These are phyloP conservation scores for Drosophila parabipectinata DNA, from an alignment of 1,140 invertebrate genomes.

Conservation along the genomic window DNA sequence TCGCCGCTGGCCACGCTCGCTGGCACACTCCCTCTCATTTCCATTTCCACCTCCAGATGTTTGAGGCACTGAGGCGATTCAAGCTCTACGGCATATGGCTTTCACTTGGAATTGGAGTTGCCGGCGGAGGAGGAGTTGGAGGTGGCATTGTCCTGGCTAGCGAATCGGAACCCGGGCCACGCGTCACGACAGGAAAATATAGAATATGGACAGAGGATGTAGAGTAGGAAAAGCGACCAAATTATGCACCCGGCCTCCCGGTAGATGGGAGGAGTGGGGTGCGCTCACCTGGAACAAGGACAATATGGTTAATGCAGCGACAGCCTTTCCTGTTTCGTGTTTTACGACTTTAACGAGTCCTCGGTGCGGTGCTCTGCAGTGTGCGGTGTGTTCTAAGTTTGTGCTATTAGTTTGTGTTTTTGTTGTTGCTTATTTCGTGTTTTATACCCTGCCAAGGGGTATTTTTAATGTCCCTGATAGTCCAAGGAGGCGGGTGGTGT, in stretches of 20 bases:
- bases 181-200: slow-evolving; percentile 71
- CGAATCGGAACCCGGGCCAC: slow-evolving; percentile 49
- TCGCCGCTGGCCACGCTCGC: slow-evolving; percentile 54
- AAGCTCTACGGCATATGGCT: slow-evolving; percentile 56
- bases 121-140: background rate
- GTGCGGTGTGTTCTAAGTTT: slow-evolving; percentile 35
- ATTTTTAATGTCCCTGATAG: slow-evolving; percentile 18
- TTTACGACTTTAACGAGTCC: slow-evolving; percentile 39
- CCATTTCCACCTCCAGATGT: slow-evolving; percentile 48
- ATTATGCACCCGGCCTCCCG: slow-evolving; percentile 60
- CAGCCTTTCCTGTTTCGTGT: slow-evolving; percentile 71
- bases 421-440: slow-evolving; percentile 65
- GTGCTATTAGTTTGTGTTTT: slow-evolving; percentile 76
- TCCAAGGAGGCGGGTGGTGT: slow-evolving; percentile 14
- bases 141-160: slow-evolving; percentile 19
- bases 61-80: slow-evolving; percentile 69
- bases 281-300: slow-evolving; percentile 78
- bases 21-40: slow-evolving; percentile 17
- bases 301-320: slow-evolving; percentile 73
- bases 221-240: slow-evolving; percentile 54
- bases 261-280: slow-evolving; percentile 44
- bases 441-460: slow-evolving; percentile 34
- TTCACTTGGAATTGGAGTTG: background rate
- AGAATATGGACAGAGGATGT: slow-evolving; percentile 19
- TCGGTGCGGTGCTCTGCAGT: slow-evolving; percentile 1